These are phyloP conservation scores for Antennarius striatus DNA, from an alignment of 2,113 vertebrate species.

Conservation along the genomic window DNA sequence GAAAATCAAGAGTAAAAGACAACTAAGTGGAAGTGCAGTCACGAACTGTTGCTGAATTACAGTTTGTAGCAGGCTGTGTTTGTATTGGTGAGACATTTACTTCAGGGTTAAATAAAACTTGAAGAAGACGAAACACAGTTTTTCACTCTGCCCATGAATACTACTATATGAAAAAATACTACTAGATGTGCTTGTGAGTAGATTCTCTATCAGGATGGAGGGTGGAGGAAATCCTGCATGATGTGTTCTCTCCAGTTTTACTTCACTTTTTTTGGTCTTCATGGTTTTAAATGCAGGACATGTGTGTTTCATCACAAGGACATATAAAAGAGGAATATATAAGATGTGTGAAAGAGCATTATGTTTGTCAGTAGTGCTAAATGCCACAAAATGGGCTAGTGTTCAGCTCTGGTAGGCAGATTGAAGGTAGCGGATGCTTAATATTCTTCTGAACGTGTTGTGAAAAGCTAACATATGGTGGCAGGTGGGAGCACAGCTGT, in stretches of 20 bases:
- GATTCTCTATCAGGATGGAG: constrained; percentile 39
- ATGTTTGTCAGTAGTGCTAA: neutral
- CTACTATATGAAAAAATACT: neutral
- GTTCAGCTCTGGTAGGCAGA: neutral
- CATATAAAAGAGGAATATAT: constrained; percentile 21
- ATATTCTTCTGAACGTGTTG: constrained; percentile 7
- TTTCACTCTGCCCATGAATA: neutral
- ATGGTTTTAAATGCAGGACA: constrained; percentile 68
- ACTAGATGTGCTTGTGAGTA: neutral
- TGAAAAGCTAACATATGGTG: constrained; percentile 42
- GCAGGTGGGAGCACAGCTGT: constrained; percentile 72
- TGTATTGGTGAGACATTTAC: neutral
- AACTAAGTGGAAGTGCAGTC: constrained; percentile 38
- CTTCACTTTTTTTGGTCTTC: constrained; percentile 53
- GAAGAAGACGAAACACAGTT: neutral
- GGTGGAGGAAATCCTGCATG: constrained; percentile 59
- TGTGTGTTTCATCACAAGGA: constrained; percentile 42
- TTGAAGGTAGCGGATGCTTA: neutral
- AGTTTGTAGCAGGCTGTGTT: neutral
- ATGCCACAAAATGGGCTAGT: neutral
- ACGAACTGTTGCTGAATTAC: constrained; percentile 8
- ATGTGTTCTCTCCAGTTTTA: constrained; percentile 52
- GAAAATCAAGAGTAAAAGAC: no score
- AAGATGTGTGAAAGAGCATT: constrained; percentile 9
- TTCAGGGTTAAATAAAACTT: neutral